Base-by-base conservation (phyloP, 2,113 vertebrate genomes). In the Progne subis region DNA sequence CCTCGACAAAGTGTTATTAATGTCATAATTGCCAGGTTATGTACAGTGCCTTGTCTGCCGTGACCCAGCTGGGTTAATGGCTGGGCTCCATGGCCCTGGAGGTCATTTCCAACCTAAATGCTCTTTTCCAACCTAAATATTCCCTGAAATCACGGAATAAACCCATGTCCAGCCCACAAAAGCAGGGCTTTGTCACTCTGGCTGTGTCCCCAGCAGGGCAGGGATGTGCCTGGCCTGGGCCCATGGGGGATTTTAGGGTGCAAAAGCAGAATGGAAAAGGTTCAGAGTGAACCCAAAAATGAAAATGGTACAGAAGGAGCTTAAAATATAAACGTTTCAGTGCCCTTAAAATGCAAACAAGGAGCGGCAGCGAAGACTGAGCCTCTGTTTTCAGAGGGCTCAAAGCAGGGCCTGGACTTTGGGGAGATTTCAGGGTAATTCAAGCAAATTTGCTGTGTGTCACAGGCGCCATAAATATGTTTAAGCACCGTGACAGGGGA, bases 171-270 rank as follows among this genome's bases (percentile, higher is more conserved):
- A 49, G 55, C 59, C 43, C 47, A 3, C 17, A 25, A 9, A 57
- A 6, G 5, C 34, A 8, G 49, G 46, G 19, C 5, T 29, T 4
- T 1, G 49, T 13, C 20, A 0, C 55, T 43, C 37, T 31, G 60
- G 65, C 44, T 39, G 31, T 4, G 4, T 47, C 47, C 8, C 39
- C 57, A 24, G 65, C 57, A 46, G 69, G 2, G 20, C 34, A 3
- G 18, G 2, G 1, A 4, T 8, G 4, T 16, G 9, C 23, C 28
- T 9, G 37, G 28, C 1, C 34, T 26, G 20, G 21, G 32, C 52
- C 5, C 1, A 0, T 5, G 50, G 32, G 26, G 5, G 16, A 41
- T 8, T 32, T 28, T 21, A 12, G 46, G 20, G 2, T 5, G 17
- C 1, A 11, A 46, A 72, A 81, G 7, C 9, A 41, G 52, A 43